Evolutionary conservation across 2,797 vertebrate species (phyloP).

Genomic region (Centroberyx gerrardi): DNA sequence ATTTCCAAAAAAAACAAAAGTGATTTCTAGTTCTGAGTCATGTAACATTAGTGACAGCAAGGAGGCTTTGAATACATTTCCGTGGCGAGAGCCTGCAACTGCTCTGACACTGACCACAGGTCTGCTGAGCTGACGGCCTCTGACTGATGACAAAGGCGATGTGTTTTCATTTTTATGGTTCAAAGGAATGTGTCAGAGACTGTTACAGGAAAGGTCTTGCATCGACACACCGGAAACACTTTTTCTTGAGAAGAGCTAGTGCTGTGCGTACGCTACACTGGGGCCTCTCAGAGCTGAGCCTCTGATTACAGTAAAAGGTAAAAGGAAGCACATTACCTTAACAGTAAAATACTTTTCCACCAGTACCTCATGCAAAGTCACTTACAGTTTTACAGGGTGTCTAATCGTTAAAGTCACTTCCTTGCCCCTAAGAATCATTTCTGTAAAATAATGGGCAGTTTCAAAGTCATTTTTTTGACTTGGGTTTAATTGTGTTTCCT

Average conservation of each 20-base stretch:
- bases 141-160: background rate
- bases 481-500: background rate
- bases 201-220: conserved; percentile 1
- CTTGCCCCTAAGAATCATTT: conserved; percentile 25
- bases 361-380: conserved; percentile 21
- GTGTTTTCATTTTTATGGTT: background rate
- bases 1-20: background rate
- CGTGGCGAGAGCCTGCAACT: background rate
- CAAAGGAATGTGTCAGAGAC: background rate
- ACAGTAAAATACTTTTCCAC: conserved; percentile 1
- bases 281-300: background rate
- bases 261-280: background rate
- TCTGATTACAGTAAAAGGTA: conserved; percentile 29
- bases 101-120: background rate
- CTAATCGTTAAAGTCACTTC: conserved; percentile 49
- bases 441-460: conserved; percentile 39
- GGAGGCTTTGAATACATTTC: background rate
- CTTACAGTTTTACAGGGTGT: conserved; percentile 53
- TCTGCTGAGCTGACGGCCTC: background rate
- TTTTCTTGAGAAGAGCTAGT: background rate
- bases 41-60: background rate
- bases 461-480: too few relatives aligned
- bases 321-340: conserved; percentile 25
- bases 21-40: background rate
- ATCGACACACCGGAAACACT: background rate